Percentiles rank a stretch among this genome's conserved stretches.
These are phyloP conservation scores for Pangasius djambal DNA, from an alignment of 2,797 vertebrate genomes.

Conservation along the genomic window DNA sequence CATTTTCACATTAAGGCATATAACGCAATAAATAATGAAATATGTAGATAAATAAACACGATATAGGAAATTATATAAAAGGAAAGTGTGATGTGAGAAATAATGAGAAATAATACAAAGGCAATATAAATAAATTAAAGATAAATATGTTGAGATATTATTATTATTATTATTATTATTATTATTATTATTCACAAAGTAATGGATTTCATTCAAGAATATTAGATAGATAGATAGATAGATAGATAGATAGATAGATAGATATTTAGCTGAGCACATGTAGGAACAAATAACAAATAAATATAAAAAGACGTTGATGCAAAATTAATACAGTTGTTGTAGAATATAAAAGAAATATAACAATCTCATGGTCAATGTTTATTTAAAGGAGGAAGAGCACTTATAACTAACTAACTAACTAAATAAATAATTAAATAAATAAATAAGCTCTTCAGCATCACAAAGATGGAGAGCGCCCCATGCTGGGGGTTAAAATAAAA, in stretches of 20 bases:
- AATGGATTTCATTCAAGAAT: background rate
- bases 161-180: background rate
- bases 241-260: background rate
- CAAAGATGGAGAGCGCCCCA: background rate
- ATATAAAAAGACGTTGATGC: background rate
- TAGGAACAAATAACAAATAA: background rate
- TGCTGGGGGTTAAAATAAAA: background rate
- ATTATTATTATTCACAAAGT: background rate
- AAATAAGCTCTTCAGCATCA: background rate
- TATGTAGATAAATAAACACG: background rate
- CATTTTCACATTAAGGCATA: background rate
- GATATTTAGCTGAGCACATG: background rate
- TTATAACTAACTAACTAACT: background rate
- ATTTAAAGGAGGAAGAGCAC: background rate
- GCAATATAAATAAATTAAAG: background rate
- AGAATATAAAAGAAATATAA: background rate
- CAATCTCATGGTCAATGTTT: no score
- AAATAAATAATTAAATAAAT: background rate
- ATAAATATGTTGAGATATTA: background rate
- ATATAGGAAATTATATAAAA: background rate
- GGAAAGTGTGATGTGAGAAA: background rate
- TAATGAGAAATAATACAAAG: background rate
- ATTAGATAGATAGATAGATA: no score
- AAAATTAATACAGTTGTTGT: background rate
- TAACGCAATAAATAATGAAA: background rate